These are phyloP conservation scores for Arctocebus calabarensis DNA, from an alignment of 2,797 vertebrate genomes.

Conservation along the genomic window DNA sequence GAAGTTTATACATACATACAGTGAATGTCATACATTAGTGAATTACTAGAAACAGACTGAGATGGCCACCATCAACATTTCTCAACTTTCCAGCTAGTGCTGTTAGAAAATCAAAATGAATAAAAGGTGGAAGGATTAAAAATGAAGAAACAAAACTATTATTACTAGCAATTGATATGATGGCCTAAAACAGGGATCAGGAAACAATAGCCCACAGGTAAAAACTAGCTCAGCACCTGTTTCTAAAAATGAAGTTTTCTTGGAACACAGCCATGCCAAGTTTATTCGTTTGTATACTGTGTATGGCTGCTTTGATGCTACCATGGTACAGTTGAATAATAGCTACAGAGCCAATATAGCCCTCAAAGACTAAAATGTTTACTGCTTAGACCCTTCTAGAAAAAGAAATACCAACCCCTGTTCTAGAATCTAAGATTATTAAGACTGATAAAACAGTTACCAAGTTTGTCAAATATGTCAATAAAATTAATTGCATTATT, in stretches of 20 bases:
- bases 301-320: not conserved
- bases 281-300: not conserved
- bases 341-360: not conserved
- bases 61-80: not conserved
- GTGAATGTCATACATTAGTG: not conserved
- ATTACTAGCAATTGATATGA: not conserved
- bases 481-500: not conserved
- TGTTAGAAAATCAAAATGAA: not conserved
- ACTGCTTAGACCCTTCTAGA: not conserved
- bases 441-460: not conserved
- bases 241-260: conserved; percentile 17
- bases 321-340: not conserved
- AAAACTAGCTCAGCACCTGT: not conserved
- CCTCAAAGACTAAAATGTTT: not conserved
- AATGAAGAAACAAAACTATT: not conserved
- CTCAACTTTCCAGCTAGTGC: not conserved
- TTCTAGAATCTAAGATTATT: conserved; percentile 22
- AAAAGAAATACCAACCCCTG: not conserved
- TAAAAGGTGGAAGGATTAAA: not conserved
- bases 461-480: not conserved
- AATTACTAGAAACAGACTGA: not conserved
- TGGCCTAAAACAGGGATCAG: not conserved
- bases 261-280: not conserved
- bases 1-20: not conserved
- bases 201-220: not conserved